phyloP scores from a whole-genome alignment of 2,888 invertebrate genomes.

The Phymatocera aterrima region DNA sequence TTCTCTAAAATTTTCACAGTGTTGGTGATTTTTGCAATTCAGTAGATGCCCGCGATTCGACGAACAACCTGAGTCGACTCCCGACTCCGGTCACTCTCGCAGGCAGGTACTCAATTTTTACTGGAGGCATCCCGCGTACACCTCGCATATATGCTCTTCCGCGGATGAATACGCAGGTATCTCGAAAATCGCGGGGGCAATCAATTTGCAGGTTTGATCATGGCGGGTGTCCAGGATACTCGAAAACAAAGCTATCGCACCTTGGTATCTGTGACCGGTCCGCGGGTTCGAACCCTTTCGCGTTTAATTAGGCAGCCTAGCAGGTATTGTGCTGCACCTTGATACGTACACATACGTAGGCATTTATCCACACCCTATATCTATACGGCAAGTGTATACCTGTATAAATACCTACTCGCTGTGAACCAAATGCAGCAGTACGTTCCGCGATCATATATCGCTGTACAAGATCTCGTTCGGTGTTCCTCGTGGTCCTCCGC shows the following conservation, averaged over 20 bases:
- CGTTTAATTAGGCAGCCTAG: conserved; percentile 70
- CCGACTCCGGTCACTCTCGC: too few species aligned
- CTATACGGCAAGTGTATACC: too few species aligned
- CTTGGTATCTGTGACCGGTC: conserved; percentile 67
- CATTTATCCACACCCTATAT: conserved; percentile 52
- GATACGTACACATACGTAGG: conserved; percentile 49
- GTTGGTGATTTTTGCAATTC: too few species aligned
- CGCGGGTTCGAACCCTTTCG: too few species aligned
- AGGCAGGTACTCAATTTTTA: too few species aligned
- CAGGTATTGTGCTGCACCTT: conserved; percentile 68
- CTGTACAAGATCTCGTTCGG: conserved; percentile 74
- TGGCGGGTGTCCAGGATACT: conserved; percentile 53
- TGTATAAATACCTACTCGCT: conserved; percentile 4
- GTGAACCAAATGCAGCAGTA: too few species aligned
- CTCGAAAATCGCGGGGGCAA: conserved; percentile 57
- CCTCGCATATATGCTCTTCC: neutral
- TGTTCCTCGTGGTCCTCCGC: conserved; percentile 56
- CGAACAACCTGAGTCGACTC: too few species aligned
- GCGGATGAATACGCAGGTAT: too few species aligned
- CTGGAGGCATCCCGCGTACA: too few species aligned
- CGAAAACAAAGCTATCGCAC: conserved; percentile 74
- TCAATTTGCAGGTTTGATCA: conserved; percentile 67
- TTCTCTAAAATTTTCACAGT: too few species aligned
- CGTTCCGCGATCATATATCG: conserved; percentile 61
- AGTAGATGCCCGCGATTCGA: too few species aligned